phyloP scores from a whole-genome alignment of 2,113 vertebrate genomes.

The Passerina amoena region DNA sequence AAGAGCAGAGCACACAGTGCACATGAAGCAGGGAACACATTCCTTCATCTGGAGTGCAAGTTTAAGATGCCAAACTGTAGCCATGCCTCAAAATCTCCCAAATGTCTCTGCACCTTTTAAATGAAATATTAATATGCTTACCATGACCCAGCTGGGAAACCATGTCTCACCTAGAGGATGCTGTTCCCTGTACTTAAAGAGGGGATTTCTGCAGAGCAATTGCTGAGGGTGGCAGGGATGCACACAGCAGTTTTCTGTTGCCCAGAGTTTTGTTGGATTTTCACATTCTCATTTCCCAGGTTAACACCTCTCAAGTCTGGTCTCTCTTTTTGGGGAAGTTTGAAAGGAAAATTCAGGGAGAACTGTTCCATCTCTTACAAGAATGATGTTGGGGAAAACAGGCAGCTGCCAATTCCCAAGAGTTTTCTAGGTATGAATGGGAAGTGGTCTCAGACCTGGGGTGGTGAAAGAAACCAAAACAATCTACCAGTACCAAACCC shows the following conservation, averaged over 20 bases:
- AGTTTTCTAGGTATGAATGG: background rate
- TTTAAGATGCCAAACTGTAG: background rate
- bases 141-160: background rate
- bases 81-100: background rate
- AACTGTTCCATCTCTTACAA: background rate
- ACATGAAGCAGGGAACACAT: background rate
- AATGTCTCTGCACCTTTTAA: background rate
- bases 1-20: background rate
- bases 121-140: background rate
- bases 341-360: background rate
- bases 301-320: background rate
- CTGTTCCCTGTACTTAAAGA: background rate
- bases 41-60: background rate
- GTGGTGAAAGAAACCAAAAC: background rate
- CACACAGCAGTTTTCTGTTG: background rate
- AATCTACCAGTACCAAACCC: accelerated
- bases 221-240: background rate
- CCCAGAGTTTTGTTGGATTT: background rate
- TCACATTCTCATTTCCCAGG: background rate
- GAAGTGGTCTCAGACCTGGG: background rate
- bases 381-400: background rate
- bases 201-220: background rate
- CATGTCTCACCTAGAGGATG: background rate
- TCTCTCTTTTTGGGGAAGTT: background rate
- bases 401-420: background rate